Base-by-base conservation (phyloP, 2,888 invertebrate species). In the Dynastes maya region DNA sequence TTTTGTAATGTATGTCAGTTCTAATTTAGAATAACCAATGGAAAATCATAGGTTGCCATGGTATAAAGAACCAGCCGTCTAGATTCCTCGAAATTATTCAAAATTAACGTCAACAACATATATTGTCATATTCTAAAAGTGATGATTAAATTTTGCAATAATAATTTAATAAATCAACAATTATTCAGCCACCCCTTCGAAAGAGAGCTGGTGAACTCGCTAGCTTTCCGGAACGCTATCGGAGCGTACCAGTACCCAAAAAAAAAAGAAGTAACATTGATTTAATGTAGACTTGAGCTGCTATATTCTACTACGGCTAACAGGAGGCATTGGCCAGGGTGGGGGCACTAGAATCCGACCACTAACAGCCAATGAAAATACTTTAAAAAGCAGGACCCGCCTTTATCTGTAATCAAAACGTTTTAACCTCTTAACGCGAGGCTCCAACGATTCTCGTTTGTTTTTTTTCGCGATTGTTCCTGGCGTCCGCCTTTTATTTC, bases 341-440 rank as follows among this genome's bases (percentile, higher is more conserved):
- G 72, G 72, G 58, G 58, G 58, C 9, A 53, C 27, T 27, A 37
- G 22, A 11, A 16, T 11, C 49, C 29, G 29, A 40, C 72, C 77
- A 61, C 77, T 80, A 80, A 80, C 78, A 78, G 78, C 80, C 78
- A 80, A 80, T 80, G 78, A 80, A 80, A 78, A 78, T 76, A 80
- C 76, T 78, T 76, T 70, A 67, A 80, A 78, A 74, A 78, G 29
- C 61, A 51, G 75, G 64, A 67, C 68, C 49, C 75, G 78, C 80
- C 49, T 53, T 58, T 72, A 55, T 58, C 72, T 40, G 58, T 72
- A 72, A 72, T 72, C 72, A 72, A 72, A 67, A 70, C 32, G 53
- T 5, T 53, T 45, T 72, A 72, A 72, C 72, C 72, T 72, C 58
- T 72, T 72, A 72, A 40, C 58, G 71, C 37, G 72, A 45, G 45